Evolutionary conservation across 2,888 invertebrate species (phyloP).

Genomic region (Sarcophaga carnaria): DNA sequence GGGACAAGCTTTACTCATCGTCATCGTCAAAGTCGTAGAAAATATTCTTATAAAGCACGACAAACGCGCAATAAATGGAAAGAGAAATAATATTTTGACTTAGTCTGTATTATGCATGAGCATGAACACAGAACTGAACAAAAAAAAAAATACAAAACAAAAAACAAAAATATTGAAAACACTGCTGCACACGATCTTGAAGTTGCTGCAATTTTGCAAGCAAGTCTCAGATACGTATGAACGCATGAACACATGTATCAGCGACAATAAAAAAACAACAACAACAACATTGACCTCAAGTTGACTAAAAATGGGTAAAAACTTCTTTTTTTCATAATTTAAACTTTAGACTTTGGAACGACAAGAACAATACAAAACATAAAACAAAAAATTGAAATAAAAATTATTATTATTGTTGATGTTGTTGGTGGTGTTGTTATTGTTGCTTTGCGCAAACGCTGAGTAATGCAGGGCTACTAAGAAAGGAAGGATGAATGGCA

Average conservation of each 20-base stretch:
- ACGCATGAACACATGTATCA: slow-evolving; percentile 30
- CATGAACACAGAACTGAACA: slow-evolving; percentile 35
- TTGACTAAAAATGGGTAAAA: slow-evolving; percentile 79
- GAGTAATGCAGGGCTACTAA: background rate
- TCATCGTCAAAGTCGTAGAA: slow-evolving; percentile 1
- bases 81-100: slow-evolving; percentile 19
- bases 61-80: slow-evolving; percentile 43
- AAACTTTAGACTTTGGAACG: slow-evolving; percentile 68
- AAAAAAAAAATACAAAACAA: slow-evolving; percentile 9
- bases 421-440: background rate
- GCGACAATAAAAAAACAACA: slow-evolving; percentile 57
- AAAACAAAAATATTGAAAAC: background rate
- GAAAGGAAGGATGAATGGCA: slow-evolving; percentile 31
- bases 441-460: background rate
- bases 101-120: slow-evolving; percentile 34
- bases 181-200: slow-evolving; percentile 63
- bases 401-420: too few relatives aligned
- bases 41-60: background rate
- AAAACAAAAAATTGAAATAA: slow-evolving; percentile 27
- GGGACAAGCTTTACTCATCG: slow-evolving; percentile 54
- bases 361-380: slow-evolving; percentile 40
- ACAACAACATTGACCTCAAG: slow-evolving; percentile 78
- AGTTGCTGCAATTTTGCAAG: slow-evolving; percentile 37
- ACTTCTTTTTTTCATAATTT: slow-evolving; percentile 77
- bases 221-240: slow-evolving; percentile 13